Percentiles rank a stretch among this genome's conserved stretches.
These are phyloP conservation scores for Psettodes erumei DNA, from an alignment of 2,113 vertebrate species.

Conservation along the genomic window DNA sequence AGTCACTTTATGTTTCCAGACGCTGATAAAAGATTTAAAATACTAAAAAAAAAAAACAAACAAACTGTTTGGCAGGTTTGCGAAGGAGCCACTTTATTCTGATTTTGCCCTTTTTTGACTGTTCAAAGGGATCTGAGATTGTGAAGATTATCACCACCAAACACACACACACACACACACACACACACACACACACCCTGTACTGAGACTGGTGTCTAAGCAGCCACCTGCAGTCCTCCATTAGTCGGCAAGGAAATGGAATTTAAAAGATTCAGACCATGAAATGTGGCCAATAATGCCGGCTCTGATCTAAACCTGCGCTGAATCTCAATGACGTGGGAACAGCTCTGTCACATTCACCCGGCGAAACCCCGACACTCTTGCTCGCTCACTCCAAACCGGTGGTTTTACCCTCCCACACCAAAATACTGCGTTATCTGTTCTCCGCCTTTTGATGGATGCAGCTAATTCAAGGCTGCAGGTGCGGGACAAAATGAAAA, in stretches of 20 bases:
- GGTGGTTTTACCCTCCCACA: background rate
- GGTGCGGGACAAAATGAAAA: background rate
- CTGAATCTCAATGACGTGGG: slow-evolving; percentile 67
- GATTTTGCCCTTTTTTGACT: slow-evolving; percentile 26
- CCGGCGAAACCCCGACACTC: slow-evolving; percentile 37
- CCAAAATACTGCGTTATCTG: background rate
- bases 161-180: background rate
- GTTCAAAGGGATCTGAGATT: slow-evolving; percentile 30
- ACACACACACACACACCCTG: background rate
- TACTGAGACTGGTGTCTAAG: slow-evolving; percentile 43
- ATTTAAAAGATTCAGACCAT: slow-evolving; percentile 72
- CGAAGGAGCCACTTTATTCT: slow-evolving; percentile 11
- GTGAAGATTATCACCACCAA: slow-evolving; percentile 27
- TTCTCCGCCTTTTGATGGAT: slow-evolving; percentile 9
- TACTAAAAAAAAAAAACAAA: slow-evolving; percentile 5
- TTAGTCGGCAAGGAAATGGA: slow-evolving; percentile 60
- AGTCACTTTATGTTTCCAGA: slow-evolving; percentile 1
- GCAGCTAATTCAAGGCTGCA: slow-evolving; percentile 11
- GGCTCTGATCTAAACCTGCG: slow-evolving; percentile 60
- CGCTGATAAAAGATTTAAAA: slow-evolving; percentile 17
- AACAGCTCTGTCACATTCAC: slow-evolving; percentile 52
- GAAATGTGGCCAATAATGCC: slow-evolving; percentile 71
- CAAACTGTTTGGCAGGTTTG: background rate
- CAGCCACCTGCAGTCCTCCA: slow-evolving; percentile 59
- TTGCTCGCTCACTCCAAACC: background rate